Evolutionary conservation across 2,888 invertebrate species (phyloP).

Genomic region (Ceraclea dissimilis): DNA sequence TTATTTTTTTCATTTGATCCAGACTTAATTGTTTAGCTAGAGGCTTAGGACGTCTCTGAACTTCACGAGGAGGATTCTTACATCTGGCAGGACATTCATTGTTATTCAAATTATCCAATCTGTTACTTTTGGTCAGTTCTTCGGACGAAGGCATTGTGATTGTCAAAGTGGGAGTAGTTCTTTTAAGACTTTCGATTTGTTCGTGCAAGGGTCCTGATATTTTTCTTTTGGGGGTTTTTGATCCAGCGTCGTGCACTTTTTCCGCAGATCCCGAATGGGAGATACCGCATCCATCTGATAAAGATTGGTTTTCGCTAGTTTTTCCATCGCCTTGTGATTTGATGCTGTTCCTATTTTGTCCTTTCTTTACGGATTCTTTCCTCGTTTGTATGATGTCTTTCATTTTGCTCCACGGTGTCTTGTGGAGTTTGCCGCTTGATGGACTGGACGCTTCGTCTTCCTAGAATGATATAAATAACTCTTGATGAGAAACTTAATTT

Average conservation of each 20-base stretch:
- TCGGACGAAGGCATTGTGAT: slow-evolving; percentile 56
- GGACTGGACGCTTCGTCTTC: slow-evolving; percentile 47
- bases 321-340: slow-evolving; percentile 39
- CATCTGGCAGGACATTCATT: slow-evolving; percentile 6
- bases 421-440: slow-evolving; percentile 49
- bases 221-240: slow-evolving; percentile 16
- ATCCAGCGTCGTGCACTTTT: slow-evolving; percentile 21
- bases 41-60: slow-evolving; percentile 21
- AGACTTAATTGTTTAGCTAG: slow-evolving; percentile 46
- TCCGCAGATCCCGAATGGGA: slow-evolving; percentile 29
- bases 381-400: slow-evolving; percentile 68
- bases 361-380: slow-evolving; percentile 58
- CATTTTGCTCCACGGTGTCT: slow-evolving; percentile 72
- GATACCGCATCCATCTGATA: slow-evolving; percentile 44
- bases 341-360: slow-evolving; percentile 40
- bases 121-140: slow-evolving; percentile 39
- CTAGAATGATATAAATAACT: slow-evolving; percentile 29
- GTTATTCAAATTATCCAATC: slow-evolving; percentile 20
- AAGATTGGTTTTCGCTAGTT: slow-evolving; percentile 35
- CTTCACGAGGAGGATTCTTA: slow-evolving; percentile 4
- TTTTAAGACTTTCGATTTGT: slow-evolving; percentile 26
- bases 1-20: slow-evolving; percentile 29
- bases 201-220: slow-evolving; percentile 21
- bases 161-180: slow-evolving; percentile 43
- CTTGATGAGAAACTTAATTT: neutral